Evolutionary conservation across 2,888 invertebrate species (phyloP).

Genomic region (Drosophila fungiperda): DNA sequence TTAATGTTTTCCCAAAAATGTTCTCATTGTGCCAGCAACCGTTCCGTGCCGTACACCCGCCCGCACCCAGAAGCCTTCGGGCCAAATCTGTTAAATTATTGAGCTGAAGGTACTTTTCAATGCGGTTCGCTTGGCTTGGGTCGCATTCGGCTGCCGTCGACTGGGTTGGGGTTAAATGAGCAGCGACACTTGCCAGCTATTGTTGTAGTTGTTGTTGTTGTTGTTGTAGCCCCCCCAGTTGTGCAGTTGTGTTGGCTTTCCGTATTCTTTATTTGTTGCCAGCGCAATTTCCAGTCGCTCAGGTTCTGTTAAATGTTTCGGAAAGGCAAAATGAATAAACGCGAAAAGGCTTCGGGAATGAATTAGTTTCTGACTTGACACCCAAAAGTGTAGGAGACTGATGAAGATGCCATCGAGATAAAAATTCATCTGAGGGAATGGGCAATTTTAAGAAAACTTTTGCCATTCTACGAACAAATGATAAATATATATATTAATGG

Average conservation of each 20-base stretch:
- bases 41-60: background rate
- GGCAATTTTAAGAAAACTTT: background rate
- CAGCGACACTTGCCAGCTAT: slow-evolving; percentile 66
- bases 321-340: slow-evolving; percentile 64
- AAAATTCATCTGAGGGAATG: background rate
- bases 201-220: slow-evolving; percentile 53
- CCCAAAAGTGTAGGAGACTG: slow-evolving; percentile 2
- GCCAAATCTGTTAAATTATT: slow-evolving; percentile 83
- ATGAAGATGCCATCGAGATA: background rate
- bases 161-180: slow-evolving; percentile 75
- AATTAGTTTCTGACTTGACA: slow-evolving; percentile 57
- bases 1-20: slow-evolving; percentile 82
- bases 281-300: slow-evolving; percentile 57
- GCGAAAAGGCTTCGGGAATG: slow-evolving; percentile 59
- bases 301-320: slow-evolving; percentile 75
- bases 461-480: background rate
- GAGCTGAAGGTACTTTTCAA: slow-evolving; percentile 80
- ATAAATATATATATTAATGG: background rate
- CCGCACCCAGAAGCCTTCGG: slow-evolving; percentile 48
- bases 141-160: slow-evolving; percentile 35
- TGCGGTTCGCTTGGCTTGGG: slow-evolving; percentile 72
- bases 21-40: slow-evolving; percentile 72
- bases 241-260: slow-evolving; percentile 18
- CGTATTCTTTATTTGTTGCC: slow-evolving; percentile 62
- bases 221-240: slow-evolving; percentile 33